A percentile compares a stretch with the other conserved stretches of the same genome.
Conservation (phyloP, 2,888 invertebrate species). For the Aporophyla lueneburgensis region DNA sequence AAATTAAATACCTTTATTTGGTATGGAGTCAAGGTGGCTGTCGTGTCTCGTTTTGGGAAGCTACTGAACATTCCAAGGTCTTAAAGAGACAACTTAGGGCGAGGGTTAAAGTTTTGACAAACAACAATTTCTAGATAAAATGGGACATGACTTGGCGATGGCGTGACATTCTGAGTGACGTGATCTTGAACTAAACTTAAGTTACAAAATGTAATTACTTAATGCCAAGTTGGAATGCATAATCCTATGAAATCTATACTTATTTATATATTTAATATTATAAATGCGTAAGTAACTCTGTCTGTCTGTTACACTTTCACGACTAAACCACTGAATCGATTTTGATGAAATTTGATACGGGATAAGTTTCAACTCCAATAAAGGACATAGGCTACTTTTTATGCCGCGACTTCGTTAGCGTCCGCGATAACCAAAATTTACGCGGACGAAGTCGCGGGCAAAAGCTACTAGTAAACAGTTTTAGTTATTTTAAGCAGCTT, state of each 20-base stretch:
- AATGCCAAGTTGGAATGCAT: background rate
- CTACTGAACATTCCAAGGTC: slow-evolving; percentile 7
- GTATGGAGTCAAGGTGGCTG: background rate
- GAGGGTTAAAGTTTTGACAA: slow-evolving; percentile 26
- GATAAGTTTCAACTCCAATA: no score
- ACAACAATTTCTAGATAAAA: background rate
- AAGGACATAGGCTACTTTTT: no score
- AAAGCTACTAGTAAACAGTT: no score
- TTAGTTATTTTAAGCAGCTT: no score
- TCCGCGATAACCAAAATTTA: no score
- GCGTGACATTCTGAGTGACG: slow-evolving; percentile 21
- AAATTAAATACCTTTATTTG: background rate
- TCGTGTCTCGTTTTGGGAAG: background rate
- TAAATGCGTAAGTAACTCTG: no score
- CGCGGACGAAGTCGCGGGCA: no score
- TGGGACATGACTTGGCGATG: slow-evolving; percentile 4
- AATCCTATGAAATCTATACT: background rate
- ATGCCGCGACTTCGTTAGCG: no score
- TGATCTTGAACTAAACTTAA: slow-evolving; percentile 23
- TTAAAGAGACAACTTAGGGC: background rate
- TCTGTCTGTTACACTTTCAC: no score
- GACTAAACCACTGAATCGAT: no score
- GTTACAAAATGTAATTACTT: slow-evolving; percentile 12
- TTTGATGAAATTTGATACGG: no score
- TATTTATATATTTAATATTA: no score